Evolutionary conservation across 2,113 vertebrate genomes (phyloP).

Genomic region (Aspiorhynchus laticeps): DNA sequence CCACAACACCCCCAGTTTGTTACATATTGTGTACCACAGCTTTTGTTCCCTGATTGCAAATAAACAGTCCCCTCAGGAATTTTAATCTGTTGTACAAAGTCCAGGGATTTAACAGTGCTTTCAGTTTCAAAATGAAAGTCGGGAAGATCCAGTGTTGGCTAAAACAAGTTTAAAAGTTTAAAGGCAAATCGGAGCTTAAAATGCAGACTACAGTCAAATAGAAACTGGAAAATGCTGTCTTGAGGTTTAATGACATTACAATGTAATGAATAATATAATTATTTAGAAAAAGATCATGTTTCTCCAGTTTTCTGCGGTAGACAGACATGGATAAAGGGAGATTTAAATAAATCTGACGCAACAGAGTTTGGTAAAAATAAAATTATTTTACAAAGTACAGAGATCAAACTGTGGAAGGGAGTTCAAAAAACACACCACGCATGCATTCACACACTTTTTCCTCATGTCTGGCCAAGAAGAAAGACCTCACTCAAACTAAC

Average conservation of each 20-base stretch:
- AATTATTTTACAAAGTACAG: conserved; percentile 15
- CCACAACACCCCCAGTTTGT: conserved; percentile 30
- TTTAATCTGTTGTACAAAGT: conserved; percentile 74
- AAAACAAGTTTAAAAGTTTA: conserved; percentile 23
- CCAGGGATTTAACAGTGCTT: conserved; percentile 59
- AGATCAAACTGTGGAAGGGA: conserved; percentile 14
- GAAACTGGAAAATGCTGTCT: neutral
- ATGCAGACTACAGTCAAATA: neutral
- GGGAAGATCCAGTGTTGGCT: conserved; percentile 44
- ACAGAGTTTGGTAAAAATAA: neutral
- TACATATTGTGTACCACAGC: conserved; percentile 53
- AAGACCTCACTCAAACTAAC: conserved; percentile 24
- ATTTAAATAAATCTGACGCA: neutral
- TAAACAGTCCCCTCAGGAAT: conserved; percentile 69
- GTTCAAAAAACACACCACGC: conserved; percentile 2
- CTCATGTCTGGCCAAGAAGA: conserved; percentile 15
- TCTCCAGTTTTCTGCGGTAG: neutral
- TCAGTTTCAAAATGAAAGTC: conserved; percentile 52
- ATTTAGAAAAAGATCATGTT: neutral
- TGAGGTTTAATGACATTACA: neutral
- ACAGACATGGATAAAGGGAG: neutral
- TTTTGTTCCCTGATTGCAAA: conserved; percentile 67
- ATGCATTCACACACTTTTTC: conserved; percentile 28
- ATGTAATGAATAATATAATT: neutral
- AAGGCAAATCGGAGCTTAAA: neutral